phyloP scores from a whole-genome alignment of 2,797 vertebrate species.

The Sebastes steindachneri region DNA sequence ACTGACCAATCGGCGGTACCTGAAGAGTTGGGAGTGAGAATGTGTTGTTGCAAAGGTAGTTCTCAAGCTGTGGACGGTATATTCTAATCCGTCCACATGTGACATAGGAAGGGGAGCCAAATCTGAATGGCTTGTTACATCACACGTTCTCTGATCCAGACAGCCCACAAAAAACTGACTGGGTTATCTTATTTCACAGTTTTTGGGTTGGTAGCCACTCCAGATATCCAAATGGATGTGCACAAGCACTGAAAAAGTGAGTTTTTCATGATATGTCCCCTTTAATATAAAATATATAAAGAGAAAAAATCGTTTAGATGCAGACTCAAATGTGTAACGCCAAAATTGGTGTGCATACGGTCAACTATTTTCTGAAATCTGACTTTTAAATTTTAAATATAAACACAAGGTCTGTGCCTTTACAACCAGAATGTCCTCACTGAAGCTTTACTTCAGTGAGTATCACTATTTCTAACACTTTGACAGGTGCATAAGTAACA shows the following conservation, averaged over 20 bases:
- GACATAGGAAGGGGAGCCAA: not conserved
- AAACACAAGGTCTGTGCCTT: not conserved
- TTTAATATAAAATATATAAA: not conserved
- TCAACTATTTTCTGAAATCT: not conserved
- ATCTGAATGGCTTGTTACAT: not conserved
- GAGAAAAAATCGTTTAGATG: not conserved
- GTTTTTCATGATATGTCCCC: not conserved
- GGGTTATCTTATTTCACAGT: not conserved
- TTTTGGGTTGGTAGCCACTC: not conserved
- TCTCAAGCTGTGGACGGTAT: not conserved
- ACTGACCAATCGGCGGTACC: too few species aligned
- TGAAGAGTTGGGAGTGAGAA: too few species aligned
- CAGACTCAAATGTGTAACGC: not conserved
- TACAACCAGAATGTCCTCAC: not conserved
- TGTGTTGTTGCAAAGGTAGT: not conserved
- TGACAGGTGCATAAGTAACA: conserved; percentile 14
- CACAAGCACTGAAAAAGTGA: too few species aligned
- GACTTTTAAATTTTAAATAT: not conserved
- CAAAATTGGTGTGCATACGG: not conserved
- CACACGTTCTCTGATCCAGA: rapidly evolving
- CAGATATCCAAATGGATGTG: not conserved
- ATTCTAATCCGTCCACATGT: not conserved
- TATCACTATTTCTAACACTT: not conserved
- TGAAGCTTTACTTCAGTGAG: not conserved
- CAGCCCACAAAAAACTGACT: too few species aligned